These are phyloP conservation scores for Tenrec ecaudatus DNA, from an alignment of 2,113 vertebrate genomes.

Conservation along the genomic window DNA sequence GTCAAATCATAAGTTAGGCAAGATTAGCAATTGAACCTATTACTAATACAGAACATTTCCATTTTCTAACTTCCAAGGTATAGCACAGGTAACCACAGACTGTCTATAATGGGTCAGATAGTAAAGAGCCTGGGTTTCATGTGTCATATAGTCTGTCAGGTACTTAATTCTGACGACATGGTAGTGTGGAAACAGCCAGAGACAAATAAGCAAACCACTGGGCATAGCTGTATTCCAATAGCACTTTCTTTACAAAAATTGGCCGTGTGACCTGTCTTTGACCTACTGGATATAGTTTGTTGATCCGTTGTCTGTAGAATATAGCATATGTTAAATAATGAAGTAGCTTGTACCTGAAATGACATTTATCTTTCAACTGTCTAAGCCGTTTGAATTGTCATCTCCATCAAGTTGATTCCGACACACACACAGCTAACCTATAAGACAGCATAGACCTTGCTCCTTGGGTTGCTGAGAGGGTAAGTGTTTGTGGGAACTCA, in stretches of 20 bases:
- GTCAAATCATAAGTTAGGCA: constrained; percentile 47
- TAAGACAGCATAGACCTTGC: too few relatives aligned
- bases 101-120: constrained; percentile 30
- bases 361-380: too few relatives aligned
- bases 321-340: constrained; percentile 37
- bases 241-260: background rate
- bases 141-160: background rate
- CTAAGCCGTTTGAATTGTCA: too few relatives aligned
- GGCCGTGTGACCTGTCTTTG: background rate
- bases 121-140: constrained; percentile 30
- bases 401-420: too few relatives aligned
- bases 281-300: background rate
- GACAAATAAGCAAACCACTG: background rate
- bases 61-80: constrained; percentile 29
- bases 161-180: constrained; percentile 1
- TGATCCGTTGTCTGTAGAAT: constrained; percentile 19
- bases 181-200: background rate
- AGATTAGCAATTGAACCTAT: constrained; percentile 41
- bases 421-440: too few relatives aligned
- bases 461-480: too few relatives aligned
- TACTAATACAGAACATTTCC: constrained; percentile 34
- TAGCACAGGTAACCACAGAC: background rate
- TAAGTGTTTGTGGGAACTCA: too few relatives aligned
- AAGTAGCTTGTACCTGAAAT: constrained; percentile 51
- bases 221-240: constrained; percentile 3